These are phyloP conservation scores for Meriones unguiculatus DNA, from an alignment of 2,113 vertebrate genomes.

Conservation along the genomic window DNA sequence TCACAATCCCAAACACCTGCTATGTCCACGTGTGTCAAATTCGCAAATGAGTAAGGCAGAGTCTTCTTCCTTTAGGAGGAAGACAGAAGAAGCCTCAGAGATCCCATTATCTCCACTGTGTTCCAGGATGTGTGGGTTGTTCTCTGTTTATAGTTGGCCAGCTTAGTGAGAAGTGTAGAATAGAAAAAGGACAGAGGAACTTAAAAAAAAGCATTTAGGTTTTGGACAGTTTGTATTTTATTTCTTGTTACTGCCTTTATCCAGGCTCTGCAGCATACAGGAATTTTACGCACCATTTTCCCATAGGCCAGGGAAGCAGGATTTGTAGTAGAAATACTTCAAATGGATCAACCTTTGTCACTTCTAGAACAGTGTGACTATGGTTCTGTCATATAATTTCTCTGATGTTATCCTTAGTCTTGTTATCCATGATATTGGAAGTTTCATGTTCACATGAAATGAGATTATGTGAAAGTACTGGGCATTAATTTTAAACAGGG, in stretches of 20 bases:
- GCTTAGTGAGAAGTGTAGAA: not conserved
- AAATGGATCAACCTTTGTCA: not conserved
- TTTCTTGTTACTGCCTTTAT: not conserved
- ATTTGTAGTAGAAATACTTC: not conserved
- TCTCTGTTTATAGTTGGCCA: not conserved
- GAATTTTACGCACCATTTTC: not conserved
- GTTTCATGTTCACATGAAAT: not conserved
- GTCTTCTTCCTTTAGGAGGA: not conserved
- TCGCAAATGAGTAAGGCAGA: not conserved
- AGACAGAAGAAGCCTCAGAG: not conserved
- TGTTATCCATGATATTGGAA: not conserved
- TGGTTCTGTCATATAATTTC: not conserved
- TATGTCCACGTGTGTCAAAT: not conserved
- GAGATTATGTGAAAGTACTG: not conserved
- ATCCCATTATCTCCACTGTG: not conserved
- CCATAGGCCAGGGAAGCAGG: not conserved
- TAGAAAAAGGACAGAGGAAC: not conserved
- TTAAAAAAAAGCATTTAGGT: not conserved
- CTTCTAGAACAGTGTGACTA: not conserved
- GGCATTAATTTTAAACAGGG: not conserved
- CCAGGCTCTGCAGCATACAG: not conserved
- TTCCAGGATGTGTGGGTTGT: not conserved
- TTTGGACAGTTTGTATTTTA: not conserved
- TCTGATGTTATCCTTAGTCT: constrained; percentile 24
- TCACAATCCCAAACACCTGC: not conserved